phyloP scores from a whole-genome alignment of 2,888 invertebrate species.

The Acleris sparsana region DNA sequence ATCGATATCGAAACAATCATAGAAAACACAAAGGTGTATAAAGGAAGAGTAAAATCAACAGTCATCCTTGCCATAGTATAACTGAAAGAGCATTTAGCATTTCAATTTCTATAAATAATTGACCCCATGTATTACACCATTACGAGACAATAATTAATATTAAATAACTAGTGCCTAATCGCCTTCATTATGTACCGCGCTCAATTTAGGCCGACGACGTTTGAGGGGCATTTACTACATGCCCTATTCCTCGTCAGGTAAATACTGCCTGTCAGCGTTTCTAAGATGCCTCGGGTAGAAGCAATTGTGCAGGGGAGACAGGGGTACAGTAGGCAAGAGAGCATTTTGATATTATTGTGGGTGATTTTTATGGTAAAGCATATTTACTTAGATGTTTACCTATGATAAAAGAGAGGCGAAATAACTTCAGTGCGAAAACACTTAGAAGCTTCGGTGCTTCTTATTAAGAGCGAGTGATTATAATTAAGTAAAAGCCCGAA shows the following conservation, averaged over 20 bases:
- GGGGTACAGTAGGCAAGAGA: constrained; percentile 5
- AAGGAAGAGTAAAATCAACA: too few relatives aligned
- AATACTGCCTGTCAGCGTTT: constrained; percentile 70
- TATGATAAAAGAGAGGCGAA: too few relatives aligned
- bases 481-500: too few relatives aligned
- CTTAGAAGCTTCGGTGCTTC: too few relatives aligned
- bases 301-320: constrained; percentile 15
- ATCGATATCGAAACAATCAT: too few relatives aligned
- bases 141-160: constrained; percentile 22
- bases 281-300: constrained; percentile 52
- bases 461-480: too few relatives aligned
- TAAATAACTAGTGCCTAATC: constrained; percentile 4
- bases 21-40: too few relatives aligned
- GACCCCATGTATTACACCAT: constrained; percentile 18
- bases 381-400: too few relatives aligned
- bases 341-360: not conserved
- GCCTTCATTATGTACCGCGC: constrained; percentile 46
- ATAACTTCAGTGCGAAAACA: too few relatives aligned
- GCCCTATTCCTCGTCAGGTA: constrained; percentile 62
- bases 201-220: constrained; percentile 38
- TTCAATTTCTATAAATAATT: not conserved
- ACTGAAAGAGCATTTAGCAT: too few relatives aligned
- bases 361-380: too few relatives aligned
- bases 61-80: too few relatives aligned
- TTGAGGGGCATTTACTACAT: constrained; percentile 33